These are phyloP conservation scores for Oreochromis mossambicus DNA, from an alignment of 2,797 vertebrate genomes.

Conservation along the genomic window DNA sequence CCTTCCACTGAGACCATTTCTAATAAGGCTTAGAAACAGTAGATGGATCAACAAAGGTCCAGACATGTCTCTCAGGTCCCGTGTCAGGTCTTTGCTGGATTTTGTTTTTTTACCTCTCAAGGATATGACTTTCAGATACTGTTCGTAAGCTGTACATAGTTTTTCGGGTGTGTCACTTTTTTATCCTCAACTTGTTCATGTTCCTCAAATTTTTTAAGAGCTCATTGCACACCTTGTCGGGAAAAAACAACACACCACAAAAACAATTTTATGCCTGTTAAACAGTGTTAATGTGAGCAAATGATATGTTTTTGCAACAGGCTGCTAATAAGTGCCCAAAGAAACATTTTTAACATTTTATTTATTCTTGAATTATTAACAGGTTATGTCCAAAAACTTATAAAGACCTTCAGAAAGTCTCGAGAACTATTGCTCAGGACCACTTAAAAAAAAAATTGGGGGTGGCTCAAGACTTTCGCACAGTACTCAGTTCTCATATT, in stretches of 20 bases:
- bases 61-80: neutral
- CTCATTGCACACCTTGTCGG: neutral
- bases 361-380: neutral
- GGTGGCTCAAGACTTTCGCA: neutral
- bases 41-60: neutral
- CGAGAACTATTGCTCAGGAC: neutral
- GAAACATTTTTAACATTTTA: neutral
- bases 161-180: neutral
- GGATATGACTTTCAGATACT: neutral
- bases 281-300: neutral
- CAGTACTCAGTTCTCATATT: neutral
- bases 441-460: neutral
- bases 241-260: neutral
- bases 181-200: neutral
- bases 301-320: neutral
- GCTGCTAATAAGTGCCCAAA: neutral
- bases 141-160: neutral
- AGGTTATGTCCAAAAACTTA: neutral
- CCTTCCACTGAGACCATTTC: neutral
- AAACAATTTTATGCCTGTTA: fast-evolving
- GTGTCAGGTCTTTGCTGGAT: neutral
- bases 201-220: neutral
- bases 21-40: neutral
- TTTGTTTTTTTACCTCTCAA: neutral
- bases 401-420: neutral